Evolutionary conservation across 2,113 vertebrate genomes (phyloP).

Genomic region (Xyliphius kryptos): DNA sequence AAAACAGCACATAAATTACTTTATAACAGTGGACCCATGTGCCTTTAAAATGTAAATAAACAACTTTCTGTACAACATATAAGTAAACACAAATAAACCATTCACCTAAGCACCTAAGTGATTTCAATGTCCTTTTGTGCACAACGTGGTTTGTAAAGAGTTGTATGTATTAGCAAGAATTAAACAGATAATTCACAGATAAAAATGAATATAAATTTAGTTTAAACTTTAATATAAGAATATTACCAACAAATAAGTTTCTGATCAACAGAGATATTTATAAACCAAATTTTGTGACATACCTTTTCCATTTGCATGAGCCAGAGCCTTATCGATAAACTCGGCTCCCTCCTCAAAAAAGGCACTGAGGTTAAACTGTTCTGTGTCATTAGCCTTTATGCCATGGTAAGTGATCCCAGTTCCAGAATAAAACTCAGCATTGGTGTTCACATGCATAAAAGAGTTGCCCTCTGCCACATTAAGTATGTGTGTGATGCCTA

Average conservation of each 20-base stretch:
- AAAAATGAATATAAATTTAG: too few species aligned
- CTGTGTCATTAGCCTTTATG: slow-evolving; percentile 88
- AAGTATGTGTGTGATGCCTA: slow-evolving; percentile 91
- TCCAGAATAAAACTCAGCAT: slow-evolving; percentile 84
- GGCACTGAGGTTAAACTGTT: slow-evolving; percentile 86
- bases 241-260: too few species aligned
- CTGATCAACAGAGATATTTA: not conserved
- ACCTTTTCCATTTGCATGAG: slow-evolving; percentile 87
- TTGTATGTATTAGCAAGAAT: too few species aligned
- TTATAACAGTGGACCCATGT: not conserved
- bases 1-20: not conserved
- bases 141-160: too few species aligned
- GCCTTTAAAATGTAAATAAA: too few species aligned
- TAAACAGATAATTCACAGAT: too few species aligned
- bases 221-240: too few species aligned
- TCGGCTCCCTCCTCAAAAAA: slow-evolving; percentile 93
- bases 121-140: too few species aligned
- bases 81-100: too few species aligned
- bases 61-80: too few species aligned
- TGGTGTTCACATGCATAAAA: slow-evolving; percentile 99
- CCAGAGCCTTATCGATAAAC: slow-evolving; percentile 88
- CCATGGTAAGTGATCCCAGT: slow-evolving; percentile 90
- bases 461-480: slow-evolving; percentile 94
- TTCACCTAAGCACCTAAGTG: too few species aligned
- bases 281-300: slow-evolving; percentile 11